These are phyloP conservation scores for Podotricha telesiphe DNA, from an alignment of 2,888 invertebrate genomes.

Conservation along the genomic window DNA sequence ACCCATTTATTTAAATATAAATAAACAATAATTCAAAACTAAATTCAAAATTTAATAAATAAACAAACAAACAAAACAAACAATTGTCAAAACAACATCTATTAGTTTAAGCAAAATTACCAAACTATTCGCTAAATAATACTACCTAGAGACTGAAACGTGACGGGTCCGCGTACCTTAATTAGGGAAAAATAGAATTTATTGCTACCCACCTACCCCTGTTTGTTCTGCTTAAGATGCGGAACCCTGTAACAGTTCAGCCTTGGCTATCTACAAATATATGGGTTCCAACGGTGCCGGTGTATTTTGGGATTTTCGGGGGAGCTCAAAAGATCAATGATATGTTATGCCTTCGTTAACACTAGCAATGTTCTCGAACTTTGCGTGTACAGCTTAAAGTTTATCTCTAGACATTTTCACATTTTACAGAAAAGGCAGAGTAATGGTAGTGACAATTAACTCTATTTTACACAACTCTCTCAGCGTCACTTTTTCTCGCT, in stretches of 20 bases:
- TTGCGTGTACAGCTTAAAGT: slow-evolving; percentile 5
- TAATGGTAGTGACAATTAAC: no score
- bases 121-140: slow-evolving; percentile 30
- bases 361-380: neutral
- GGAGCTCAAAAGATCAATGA: slow-evolving; percentile 20
- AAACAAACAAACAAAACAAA: neutral
- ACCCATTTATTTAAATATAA: no score
- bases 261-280: slow-evolving; percentile 40
- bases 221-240: slow-evolving; percentile 53
- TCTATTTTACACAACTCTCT: no score
- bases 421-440: no score
- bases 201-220: slow-evolving; percentile 69
- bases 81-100: neutral
- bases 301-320: slow-evolving; percentile 27
- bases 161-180: slow-evolving; percentile 60
- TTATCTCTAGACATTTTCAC: no score
- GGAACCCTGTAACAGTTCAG: slow-evolving; percentile 34
- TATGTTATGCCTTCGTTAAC: slow-evolving; percentile 12
- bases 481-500: no score
- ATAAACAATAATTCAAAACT: no score
- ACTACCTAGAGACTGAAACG: slow-evolving; percentile 43
- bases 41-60: no score
- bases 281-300: slow-evolving; percentile 37
- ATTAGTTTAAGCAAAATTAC: slow-evolving; percentile 21
- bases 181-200: slow-evolving; percentile 82